Conservation (phyloP, 37 sponge, comb jelly and placozoan genomes). For the Corticium candelabrum region DNA sequence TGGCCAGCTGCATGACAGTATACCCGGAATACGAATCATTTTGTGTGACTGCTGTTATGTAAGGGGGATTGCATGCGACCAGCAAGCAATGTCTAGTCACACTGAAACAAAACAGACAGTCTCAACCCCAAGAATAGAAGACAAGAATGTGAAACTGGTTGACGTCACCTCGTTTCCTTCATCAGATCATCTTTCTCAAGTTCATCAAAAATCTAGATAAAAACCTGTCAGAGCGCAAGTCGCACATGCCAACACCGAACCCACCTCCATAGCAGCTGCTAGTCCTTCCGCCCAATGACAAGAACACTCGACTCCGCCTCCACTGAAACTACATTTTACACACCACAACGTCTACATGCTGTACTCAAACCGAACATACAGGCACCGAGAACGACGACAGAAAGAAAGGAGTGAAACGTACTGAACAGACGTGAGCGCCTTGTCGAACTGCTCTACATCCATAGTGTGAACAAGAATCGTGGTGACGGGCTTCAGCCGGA, state of each 20-base stretch:
- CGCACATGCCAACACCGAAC: background rate
- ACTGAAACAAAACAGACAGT: background rate
- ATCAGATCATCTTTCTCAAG: background rate
- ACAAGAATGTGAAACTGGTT: background rate
- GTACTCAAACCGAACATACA: too few relatives aligned
- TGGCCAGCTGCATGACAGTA: too few relatives aligned
- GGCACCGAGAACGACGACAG: background rate
- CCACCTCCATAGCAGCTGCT: background rate
- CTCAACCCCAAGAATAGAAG: background rate
- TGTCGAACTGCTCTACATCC: too few relatives aligned
- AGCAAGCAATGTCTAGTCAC: background rate
- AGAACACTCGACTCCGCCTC: background rate
- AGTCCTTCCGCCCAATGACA: background rate
- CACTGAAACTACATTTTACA: constrained; percentile 2
- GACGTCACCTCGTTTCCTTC: too few relatives aligned
- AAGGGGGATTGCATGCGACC: too few relatives aligned
- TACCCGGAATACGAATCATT: too few relatives aligned
- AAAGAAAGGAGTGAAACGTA: too few relatives aligned
- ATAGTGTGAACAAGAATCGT: too few relatives aligned
- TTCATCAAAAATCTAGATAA: background rate
- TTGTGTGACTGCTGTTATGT: too few relatives aligned
- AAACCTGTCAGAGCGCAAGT: background rate
- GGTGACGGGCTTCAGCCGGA: too few relatives aligned
- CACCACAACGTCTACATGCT: too few relatives aligned
- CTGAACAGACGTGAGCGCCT: too few relatives aligned